Percentiles rank a stretch among this genome's conserved stretches.
These are phyloP conservation scores for Cephus rjabovi DNA, from an alignment of 2,888 invertebrate species.

Conservation along the genomic window DNA sequence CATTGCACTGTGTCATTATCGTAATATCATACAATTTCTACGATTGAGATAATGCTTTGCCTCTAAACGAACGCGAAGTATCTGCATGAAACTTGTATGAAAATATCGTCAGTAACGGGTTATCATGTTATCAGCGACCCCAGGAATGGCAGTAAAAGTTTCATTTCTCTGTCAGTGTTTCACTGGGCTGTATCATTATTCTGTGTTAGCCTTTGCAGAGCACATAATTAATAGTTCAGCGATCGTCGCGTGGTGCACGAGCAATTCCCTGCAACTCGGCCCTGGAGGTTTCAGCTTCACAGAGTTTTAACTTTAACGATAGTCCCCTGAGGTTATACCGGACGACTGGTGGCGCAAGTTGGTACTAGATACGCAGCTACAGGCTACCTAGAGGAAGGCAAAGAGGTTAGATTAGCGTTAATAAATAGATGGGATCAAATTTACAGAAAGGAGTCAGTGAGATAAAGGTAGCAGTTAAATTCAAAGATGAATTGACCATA, in stretches of 20 bases:
- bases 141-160: not conserved
- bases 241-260: not conserved
- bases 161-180: not conserved
- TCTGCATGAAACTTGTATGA: not conserved
- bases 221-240: not conserved
- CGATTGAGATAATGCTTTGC: not conserved
- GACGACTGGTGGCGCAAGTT: not conserved
- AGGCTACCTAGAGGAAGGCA: not conserved
- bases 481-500: not conserved
- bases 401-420: not conserved
- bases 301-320: slow-evolving; percentile 8
- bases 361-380: not conserved
- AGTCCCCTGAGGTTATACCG: not conserved
- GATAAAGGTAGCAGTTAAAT: not conserved
- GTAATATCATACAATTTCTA: not conserved
- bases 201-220: not conserved
- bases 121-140: not conserved
- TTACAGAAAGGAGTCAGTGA: not conserved
- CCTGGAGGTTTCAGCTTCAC: not conserved
- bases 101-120: not conserved
- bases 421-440: not conserved
- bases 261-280: not conserved
- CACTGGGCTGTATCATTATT: not conserved
- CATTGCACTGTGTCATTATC: not conserved
- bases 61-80: not conserved